Evolutionary conservation across 2,888 invertebrate genomes (phyloP), one percentile per base, ranked within the genome.

Genomic region (Baronia brevicornis): DNA sequence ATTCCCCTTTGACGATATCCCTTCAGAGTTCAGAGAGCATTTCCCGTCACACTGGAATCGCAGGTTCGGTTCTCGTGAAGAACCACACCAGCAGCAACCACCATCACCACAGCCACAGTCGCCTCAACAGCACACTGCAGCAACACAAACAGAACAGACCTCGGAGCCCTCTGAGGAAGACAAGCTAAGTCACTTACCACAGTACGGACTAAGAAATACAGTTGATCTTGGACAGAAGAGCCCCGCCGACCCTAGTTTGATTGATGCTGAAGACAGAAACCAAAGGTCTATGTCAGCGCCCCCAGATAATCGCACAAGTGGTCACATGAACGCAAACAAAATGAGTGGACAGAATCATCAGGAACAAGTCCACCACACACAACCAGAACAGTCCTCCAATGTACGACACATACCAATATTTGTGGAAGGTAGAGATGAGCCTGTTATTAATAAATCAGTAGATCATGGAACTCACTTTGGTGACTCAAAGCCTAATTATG

Each of bases 321-420:
- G 62, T 41, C 60, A 65, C 41, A 49, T 57, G 39, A 48, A 49
- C 32, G 46, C 53, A 11, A 40, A 36, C 51, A 68, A 61, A 56
- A 73, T 72, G 77, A 77, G 74, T 50, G 70, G 67, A 38, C 72
- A 62, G 39, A 66, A 64, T 39, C 60, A 66, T 54, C 70, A 55
- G 36, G 66, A 59, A 29, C 66, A 56, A 48, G 49, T 48, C 25
- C 49, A 56, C 38, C 36, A 51, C 13, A 46, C 54, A 9, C 54
- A 51, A 19, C 58, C 54, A 17, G 64, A 56, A 43, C 61, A 66
- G 28, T 63, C 75, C 43, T 74, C 87, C 22, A 89, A 88, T 50
- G 90, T 94, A 26, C 87, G 95, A 40, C 92, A 93, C 55, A 95
- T 95, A 69, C 95, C 95, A 10, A 95, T 95, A 43, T 92, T 92